These are phyloP conservation scores for Candidula unifasciata DNA, from an alignment of 2,888 invertebrate genomes.

Conservation along the genomic window DNA sequence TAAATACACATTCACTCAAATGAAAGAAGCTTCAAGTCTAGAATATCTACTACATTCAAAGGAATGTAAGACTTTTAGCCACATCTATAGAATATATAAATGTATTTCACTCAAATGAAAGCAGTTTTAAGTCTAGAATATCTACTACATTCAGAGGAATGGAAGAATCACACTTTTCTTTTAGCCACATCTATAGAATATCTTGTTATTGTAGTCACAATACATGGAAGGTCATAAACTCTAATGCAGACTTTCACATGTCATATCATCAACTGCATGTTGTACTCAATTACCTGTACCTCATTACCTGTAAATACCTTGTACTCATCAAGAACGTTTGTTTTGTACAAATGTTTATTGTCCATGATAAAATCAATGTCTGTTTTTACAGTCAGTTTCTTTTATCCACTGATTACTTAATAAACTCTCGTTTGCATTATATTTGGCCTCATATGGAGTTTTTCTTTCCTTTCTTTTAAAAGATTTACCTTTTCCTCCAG, in stretches of 20 bases:
- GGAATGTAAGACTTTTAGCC: too few species aligned
- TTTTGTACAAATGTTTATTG: neutral
- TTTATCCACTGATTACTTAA: slow-evolving; percentile 6
- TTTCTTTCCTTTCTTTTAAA: neutral
- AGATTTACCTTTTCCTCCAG: neutral
- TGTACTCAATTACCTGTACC: neutral
- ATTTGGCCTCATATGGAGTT: neutral
- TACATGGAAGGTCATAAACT: neutral
- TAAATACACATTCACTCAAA: too few species aligned
- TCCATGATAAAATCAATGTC: neutral
- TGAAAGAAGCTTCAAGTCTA: too few species aligned
- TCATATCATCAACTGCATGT: too few species aligned
- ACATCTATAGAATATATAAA: too few species aligned
- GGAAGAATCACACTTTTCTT: too few species aligned
- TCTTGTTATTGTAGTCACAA: neutral
- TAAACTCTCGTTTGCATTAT: slow-evolving; percentile 16
- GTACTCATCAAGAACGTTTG: slow-evolving; percentile 17
- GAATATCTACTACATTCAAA: too few species aligned
- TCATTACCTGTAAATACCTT: slow-evolving; percentile 6
- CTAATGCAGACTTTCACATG: neutral
- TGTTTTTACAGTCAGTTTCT: neutral
- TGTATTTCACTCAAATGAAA: too few species aligned
- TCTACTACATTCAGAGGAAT: too few species aligned
- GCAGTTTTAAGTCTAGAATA: too few species aligned
- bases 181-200: neutral